Base-by-base conservation (phyloP, 2,888 invertebrate species). In the Heteropelma amictum region DNA sequence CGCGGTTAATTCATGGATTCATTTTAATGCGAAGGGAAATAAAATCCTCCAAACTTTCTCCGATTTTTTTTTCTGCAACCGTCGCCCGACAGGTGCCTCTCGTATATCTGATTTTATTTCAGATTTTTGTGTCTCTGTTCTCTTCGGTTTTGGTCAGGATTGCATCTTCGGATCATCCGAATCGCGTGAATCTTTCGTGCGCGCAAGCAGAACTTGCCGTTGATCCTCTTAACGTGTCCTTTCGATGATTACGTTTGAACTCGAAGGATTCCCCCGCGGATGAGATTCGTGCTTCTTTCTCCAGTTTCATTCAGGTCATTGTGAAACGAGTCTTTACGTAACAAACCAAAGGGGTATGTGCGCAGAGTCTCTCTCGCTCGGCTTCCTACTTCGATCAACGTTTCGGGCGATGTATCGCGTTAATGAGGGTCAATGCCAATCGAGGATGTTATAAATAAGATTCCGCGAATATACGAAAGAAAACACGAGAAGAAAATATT, bases 241-340 rank as follows among this genome's bases (percentile, higher is more conserved):
- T 49, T 49, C 19, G 33, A 26, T 65, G 53, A 45, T 65, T 72
- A 60, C 65, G 40, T 72, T 65, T 40, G 21, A 53, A 45, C 42
- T 30, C 28, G 42, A 72, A 53, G 51, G 56, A 35, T 33, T 35
- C 23, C 33, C 26, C 19, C 23, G 5, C 14, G 51, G 56, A 35
- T 53, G 49, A 47, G 47, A 64, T 69, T 40, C 35, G 33, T 45
- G 8, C 26, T 17, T 35, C 38, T 58, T 17, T 26, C 26, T 26
- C 51, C 38, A 60, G n/a, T n/a, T n/a, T n/a, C n/a, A 83, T 81
- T 79, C 84, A 73, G 86, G 83, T 80, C 82, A 81, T 33, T 65
- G 63, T 64, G 72, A 79, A 84, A 84, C 85, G 61, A 81, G 84
- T 85, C 86, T 85, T 85, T 85, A 85, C 80, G 81, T 84, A 85